Conservation (phyloP, 2,888 invertebrate species). For the Heteromyza rotundicornis region DNA sequence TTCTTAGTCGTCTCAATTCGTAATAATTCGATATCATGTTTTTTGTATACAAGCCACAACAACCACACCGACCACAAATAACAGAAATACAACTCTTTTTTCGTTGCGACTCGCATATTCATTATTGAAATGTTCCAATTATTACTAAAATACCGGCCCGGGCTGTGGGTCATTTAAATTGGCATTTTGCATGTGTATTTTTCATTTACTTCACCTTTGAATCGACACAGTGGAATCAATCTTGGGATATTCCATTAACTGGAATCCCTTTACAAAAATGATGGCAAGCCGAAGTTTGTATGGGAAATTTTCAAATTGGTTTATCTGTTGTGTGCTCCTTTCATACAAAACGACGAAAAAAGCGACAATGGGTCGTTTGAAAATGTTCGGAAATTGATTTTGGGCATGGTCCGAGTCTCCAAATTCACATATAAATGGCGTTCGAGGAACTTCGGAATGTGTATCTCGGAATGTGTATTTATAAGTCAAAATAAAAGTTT, state of each 20-base stretch:
- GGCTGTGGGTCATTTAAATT: slow-evolving; percentile 37
- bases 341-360: no score
- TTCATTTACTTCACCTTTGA: slow-evolving; percentile 45
- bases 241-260: no score
- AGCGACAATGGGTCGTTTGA: no score
- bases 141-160: slow-evolving; percentile 22
- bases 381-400: no score
- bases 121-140: slow-evolving; percentile 48
- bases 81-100: not conserved
- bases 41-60: not conserved
- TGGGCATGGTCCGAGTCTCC: no score
- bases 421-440: no score
- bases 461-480: no score
- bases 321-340: no score
- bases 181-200: slow-evolving; percentile 44
- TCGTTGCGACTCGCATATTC: slow-evolving; percentile 34
- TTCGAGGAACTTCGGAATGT: no score
- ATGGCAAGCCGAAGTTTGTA: no score
- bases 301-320: no score
- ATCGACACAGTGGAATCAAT: slow-evolving; percentile 32
- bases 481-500: not conserved
- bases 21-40: slow-evolving; percentile 18
- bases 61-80: not conserved
- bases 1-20: slow-evolving; percentile 53
- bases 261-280: no score